Conservation (phyloP, 2,113 vertebrate species). For the Dunckerocampus dactyliophorus region DNA sequence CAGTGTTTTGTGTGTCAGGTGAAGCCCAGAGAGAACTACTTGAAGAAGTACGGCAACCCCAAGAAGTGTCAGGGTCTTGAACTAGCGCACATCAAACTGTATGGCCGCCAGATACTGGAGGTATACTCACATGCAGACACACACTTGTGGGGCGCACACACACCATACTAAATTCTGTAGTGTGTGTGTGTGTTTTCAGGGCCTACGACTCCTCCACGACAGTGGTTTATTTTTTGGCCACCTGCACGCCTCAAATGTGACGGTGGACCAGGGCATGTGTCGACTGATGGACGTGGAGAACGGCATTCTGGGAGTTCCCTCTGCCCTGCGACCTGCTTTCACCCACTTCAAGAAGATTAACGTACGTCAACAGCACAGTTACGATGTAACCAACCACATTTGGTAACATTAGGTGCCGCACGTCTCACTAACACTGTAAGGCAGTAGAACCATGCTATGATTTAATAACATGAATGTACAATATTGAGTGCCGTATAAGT, state of each 20-base stretch:
- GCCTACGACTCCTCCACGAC: constrained; percentile 88
- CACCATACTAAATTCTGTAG: background rate
- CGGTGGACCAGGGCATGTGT: constrained; percentile 86
- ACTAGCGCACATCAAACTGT: constrained; percentile 85
- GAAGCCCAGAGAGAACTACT: constrained; percentile 88
- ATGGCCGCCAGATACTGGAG: constrained; percentile 93
- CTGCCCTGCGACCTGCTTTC: constrained; percentile 82
- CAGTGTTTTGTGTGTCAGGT: constrained; percentile 64
- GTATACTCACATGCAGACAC: constrained; percentile 59
- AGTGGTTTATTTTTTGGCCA: constrained; percentile 89
- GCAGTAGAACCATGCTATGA: too few species aligned
- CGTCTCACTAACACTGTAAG: too few species aligned
- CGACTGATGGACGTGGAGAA: constrained; percentile 90
- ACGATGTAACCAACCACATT: background rate
- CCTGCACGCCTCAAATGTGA: constrained; percentile 86
- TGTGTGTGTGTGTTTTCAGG: constrained; percentile 61
- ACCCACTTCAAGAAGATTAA: constrained; percentile 92
- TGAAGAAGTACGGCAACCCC: constrained; percentile 94
- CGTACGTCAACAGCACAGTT: constrained; percentile 64
- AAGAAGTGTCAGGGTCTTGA: constrained; percentile 94
- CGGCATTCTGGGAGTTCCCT: constrained; percentile 87
- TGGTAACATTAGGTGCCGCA: background rate
- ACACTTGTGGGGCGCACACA: background rate
- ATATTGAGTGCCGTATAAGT: too few species aligned
- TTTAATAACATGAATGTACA: too few species aligned